Evolutionary conservation across 2,797 vertebrate species (phyloP), one percentile per base, ranked within the genome.

Genomic region (Syngnathus acus): DNA sequence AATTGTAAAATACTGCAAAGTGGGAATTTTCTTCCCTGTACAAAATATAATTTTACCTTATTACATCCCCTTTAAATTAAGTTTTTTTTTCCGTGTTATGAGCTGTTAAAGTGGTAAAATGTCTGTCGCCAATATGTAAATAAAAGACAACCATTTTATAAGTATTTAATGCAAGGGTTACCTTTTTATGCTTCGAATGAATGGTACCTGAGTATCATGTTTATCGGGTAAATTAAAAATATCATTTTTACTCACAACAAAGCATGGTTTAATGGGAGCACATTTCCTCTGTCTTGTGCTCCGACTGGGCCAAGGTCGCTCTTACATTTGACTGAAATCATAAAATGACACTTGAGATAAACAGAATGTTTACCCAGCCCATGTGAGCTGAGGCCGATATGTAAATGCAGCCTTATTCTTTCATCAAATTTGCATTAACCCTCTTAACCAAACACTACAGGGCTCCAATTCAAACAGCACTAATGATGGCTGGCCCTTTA

Each of bases 331-430:
- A 85, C 91, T 90, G 91, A 96, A 98, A 98, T 98, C 95, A 96
- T 98, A 95, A 96, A 97, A 94, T 93, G 94, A 97, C 97, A 97
- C 97, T 98, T 93, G 95, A 99, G 97, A 99, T 99, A 99, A 99
- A 99, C 97, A 99, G 95, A 98, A 95, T 99, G 95, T 99, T 99
- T 98, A 98, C 97, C 91, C 92, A 94, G 90, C 92, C 94, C 91
- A 87, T 95, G 96, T 99, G 97, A 98, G 94, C 95, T 83, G 85
- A 91, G 93, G 92, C 97, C 96, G 97, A 99, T 99, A 99, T 99
- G 97, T 98, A 99, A 99, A 99, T 99, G 93, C 92, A 93, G 94
- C 92, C 95, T 93, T 93, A 95, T 94, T 95, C 94, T 95, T 96
- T 96, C 94, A 96, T 97, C 94, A 94, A 97, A 99, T 99, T 99